Base-by-base conservation (phyloP, 2,888 invertebrate species). In the Drosophila lutescens region DNA sequence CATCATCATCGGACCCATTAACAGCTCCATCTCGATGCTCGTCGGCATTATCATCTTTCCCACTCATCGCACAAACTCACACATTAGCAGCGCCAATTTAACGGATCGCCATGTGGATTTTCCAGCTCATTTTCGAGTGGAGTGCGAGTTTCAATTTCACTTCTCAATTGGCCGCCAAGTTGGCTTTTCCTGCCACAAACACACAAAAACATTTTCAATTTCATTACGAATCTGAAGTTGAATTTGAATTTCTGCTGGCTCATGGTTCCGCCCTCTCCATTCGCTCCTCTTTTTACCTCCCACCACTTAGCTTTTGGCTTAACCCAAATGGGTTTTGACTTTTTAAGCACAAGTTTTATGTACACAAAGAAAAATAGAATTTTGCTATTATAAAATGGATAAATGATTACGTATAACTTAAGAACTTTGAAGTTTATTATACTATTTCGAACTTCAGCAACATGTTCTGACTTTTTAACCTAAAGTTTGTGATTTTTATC, bases 121-220 rank as follows among this genome's bases (percentile, higher is more conserved):
- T 53, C 47, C 20, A 46, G 46, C 38, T 36, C 56, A 15, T 56
- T 44, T 55, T 46, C 32, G n/a, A 32, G 26, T 23, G 46, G 67
- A 81, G 79, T 88, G 84, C 80, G 79, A 81, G 65, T 65, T 86
- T 82, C 87, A 74, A 86, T 86, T 82, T 79, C 80, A 57, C 59
- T 62, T 79, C 84, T 76, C 79, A 84, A 74, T 78, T 86, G 81
- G 62, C 66, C 69, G 71, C 75, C 78, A 86, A 80, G 72, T 81
- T 85, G 58, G 55, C 53, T 53, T 61, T 80, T 55, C 43, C 69
- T 55, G 49, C 38, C 30, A 10, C 43, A 43, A 26, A 51, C 53
- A 13, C 36, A 23, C 63, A 53, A n/a, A 20, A 15, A 59, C 55
- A 66, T 68, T 77, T 74, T 44, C 67, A 70, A 70, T 67, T 77